Percentiles rank a stretch among this genome's conserved stretches.
Conservation (phyloP, 2,888 invertebrate species). For the Lasioglossum villosulum region DNA sequence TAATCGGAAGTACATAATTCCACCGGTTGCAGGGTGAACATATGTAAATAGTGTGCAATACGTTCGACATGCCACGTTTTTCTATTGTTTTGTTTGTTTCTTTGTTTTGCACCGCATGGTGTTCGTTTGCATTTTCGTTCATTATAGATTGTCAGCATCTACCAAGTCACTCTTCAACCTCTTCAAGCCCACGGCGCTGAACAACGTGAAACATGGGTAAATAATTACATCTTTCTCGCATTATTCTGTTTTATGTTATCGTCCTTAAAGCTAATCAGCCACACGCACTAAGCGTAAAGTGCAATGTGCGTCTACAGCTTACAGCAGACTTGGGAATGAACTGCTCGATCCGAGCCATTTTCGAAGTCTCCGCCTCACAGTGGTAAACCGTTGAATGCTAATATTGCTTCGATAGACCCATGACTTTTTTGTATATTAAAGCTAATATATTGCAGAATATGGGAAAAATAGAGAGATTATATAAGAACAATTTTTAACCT, state of each 20-base stretch:
- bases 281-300: conserved; percentile 20
- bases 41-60: conserved; percentile 35
- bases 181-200: conserved; percentile 83
- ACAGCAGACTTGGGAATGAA: too few species aligned
- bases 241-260: conserved; percentile 14
- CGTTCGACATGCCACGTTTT: conserved; percentile 21
- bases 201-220: conserved; percentile 85
- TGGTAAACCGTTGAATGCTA: too few species aligned
- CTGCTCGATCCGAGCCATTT: too few species aligned
- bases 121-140: conserved; percentile 80
- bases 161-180: conserved; percentile 85
- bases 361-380: too few species aligned
- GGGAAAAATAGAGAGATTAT: too few species aligned
- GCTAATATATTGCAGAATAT: too few species aligned
- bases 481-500: too few species aligned
- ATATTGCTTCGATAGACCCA: too few species aligned
- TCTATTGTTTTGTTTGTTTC: background rate
- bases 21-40: conserved; percentile 16
- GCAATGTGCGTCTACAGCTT: conserved; percentile 29
- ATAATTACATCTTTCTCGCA: conserved; percentile 65
- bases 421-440: too few species aligned
- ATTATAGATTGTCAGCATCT: conserved; percentile 83
- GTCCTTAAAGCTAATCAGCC: conserved; percentile 1
- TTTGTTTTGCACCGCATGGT: conserved; percentile 80
- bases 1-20: conserved; percentile 52